phyloP scores from a whole-genome alignment of 2,113 vertebrate species.

The Paedocypris sp. region DNA sequence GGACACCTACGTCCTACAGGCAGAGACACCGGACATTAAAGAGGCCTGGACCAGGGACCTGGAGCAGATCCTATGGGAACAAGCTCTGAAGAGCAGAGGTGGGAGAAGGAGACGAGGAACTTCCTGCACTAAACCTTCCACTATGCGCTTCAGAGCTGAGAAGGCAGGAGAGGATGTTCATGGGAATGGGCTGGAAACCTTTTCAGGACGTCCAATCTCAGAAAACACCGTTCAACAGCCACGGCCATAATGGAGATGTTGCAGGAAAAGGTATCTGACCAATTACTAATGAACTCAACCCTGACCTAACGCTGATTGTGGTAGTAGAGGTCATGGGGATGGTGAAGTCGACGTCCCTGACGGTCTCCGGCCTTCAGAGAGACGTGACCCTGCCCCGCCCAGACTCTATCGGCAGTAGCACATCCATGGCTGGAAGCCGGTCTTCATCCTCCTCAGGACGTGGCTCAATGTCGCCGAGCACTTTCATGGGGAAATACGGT shows the following conservation, averaged over 20 bases:
- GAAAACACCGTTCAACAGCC: conserved; percentile 55
- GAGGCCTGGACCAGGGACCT: conserved; percentile 63
- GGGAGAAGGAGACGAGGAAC: neutral
- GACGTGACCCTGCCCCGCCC: conserved; percentile 34
- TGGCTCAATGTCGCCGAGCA: conserved; percentile 52
- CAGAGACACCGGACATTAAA: conserved; percentile 53
- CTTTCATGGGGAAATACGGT: conserved; percentile 22
- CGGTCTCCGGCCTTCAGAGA: conserved; percentile 5
- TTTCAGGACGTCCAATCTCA: conserved; percentile 65
- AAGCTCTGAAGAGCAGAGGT: conserved; percentile 63
- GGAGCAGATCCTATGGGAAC: conserved; percentile 64
- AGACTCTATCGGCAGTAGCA: conserved; percentile 55
- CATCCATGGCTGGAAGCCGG: conserved; percentile 58
- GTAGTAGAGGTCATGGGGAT: conserved; percentile 19
- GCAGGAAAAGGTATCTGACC: conserved; percentile 51
- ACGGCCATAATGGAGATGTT: conserved; percentile 49
- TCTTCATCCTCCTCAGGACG: conserved; percentile 58
- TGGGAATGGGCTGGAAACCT: conserved; percentile 66
- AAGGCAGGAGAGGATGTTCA: conserved; percentile 66
- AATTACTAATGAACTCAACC: neutral
- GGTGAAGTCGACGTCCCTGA: neutral
- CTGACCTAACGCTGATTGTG: neutral
- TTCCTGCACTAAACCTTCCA: too few species aligned
- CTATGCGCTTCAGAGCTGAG: conserved; percentile 56
- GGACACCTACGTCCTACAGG: conserved; percentile 60